phyloP scores from a whole-genome alignment of 1,140 invertebrate species.

The Bradysia coprophila region DNA sequence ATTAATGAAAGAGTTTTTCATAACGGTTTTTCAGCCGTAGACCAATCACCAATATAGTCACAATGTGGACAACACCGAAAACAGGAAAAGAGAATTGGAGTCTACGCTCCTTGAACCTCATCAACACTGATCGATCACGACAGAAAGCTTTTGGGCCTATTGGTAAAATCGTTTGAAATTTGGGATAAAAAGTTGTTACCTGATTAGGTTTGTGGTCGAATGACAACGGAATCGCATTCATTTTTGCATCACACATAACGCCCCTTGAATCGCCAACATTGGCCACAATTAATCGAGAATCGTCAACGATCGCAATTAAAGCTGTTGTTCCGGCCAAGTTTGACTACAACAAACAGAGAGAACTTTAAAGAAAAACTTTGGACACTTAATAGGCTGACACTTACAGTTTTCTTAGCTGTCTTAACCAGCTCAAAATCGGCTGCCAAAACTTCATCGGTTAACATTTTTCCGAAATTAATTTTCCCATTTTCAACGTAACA shows the following conservation, averaged over 20 bases:
- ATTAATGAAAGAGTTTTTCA: too few species aligned
- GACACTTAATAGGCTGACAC: neutral
- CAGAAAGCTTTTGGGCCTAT: neutral
- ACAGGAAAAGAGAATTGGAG: too few species aligned
- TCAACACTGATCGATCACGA: neutral
- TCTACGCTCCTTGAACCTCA: too few species aligned
- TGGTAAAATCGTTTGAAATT: neutral
- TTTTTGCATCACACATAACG: slow-evolving; percentile 81
- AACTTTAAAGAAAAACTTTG: neutral
- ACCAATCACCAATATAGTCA: too few species aligned
- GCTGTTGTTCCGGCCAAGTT: slow-evolving; percentile 87
- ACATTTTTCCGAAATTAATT: slow-evolving; percentile 59
- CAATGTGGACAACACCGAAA: too few species aligned
- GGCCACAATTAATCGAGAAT: slow-evolving; percentile 67
- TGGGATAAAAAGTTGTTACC: slow-evolving; percentile 6
- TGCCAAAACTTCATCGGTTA: slow-evolving; percentile 67
- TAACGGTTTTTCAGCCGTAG: too few species aligned
- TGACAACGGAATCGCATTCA: slow-evolving; percentile 77
- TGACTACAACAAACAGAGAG: slow-evolving; percentile 7
- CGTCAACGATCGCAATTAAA: slow-evolving; percentile 69
- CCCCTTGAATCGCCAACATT: slow-evolving; percentile 93
- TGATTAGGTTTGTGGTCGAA: slow-evolving; percentile 84
- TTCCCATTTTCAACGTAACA: slow-evolving; percentile 42
- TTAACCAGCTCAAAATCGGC: slow-evolving; percentile 63
- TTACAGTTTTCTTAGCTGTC: slow-evolving; percentile 41